Evolutionary conservation across 2,888 invertebrate genomes (phyloP), one percentile per base, ranked within the genome.

Genomic region (Drosophila prolongata): DNA sequence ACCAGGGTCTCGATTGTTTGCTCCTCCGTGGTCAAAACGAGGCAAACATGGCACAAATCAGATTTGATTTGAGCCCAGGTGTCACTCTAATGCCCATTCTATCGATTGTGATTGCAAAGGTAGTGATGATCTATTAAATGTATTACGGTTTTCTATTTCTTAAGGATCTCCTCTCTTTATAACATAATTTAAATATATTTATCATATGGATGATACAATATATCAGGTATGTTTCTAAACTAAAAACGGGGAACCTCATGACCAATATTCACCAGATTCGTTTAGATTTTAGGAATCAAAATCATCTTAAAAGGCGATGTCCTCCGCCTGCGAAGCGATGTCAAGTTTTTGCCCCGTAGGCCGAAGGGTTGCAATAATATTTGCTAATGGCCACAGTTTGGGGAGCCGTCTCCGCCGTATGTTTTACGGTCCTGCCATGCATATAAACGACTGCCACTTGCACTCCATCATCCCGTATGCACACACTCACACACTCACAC

Each of bases 381-480:
- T 82, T 84, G 74, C 76, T 77, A 81, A 87, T 79, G 84, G 58
- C 56, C 56, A 40, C 40, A 40, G 55, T 34, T 59, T 54, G 55
- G 79, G 61, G 64, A 65, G 52, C 35, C 43, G 50, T n/a, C 54
- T 50, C 16, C 43, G 40, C 46, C 40, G 49, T 46, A 59, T 74
- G 54, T 66, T 67, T 80, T 69, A 62, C 50, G 50, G 49, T 43
- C 57, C 49, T 35, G 52, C 62, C 61, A 47, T 76, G 67, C 77
- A 68, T 58, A 62, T 54, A 75, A 80, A 74, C 76, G 79, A 79
- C 76, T 65, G 52, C 54, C 50, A 66, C 66, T 62, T 79, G 81
- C 70, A 77, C 74, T 74, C 77, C 70, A 82, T 82, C 87, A 82
- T 69, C 44, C 30, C n/a, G 19, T 49, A 43, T 56, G 55, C 60